Evolutionary conservation across 2,113 vertebrate genomes (phyloP).

Genomic region (Cichladusa arquata): DNA sequence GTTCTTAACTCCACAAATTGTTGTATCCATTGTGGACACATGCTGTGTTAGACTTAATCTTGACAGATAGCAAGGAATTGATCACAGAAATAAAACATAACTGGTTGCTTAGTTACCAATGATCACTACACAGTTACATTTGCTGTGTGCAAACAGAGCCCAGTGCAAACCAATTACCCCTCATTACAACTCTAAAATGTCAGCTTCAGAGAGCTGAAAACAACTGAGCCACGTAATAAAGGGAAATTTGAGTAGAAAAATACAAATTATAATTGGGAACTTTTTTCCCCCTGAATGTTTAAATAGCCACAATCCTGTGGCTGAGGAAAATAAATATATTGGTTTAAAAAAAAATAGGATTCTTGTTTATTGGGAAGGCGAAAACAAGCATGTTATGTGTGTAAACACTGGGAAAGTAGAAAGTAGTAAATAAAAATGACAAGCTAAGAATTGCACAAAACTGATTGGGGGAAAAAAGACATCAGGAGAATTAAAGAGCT

Average conservation of each 20-base stretch:
- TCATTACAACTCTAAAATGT: neutral
- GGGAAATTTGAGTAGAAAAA: neutral
- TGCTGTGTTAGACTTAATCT: constrained; percentile 8
- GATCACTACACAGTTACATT: neutral
- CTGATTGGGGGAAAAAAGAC: neutral
- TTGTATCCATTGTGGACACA: neutral
- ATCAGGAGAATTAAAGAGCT: neutral
- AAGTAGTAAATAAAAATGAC: neutral
- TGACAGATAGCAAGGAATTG: constrained; percentile 45
- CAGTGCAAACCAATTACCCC: constrained; percentile 39
- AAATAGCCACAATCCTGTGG: neutral
- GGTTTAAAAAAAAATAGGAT: neutral
- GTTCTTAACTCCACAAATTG: neutral
- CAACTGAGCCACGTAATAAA: neutral
- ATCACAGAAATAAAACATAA: constrained; percentile 48
- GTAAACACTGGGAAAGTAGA: neutral
- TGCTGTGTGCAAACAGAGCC: constrained; percentile 45
- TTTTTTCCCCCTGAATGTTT: neutral
- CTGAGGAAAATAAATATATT: neutral
- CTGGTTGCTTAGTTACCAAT: constrained; percentile 60
- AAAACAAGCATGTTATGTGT: neutral
- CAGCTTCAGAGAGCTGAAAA: constrained; percentile 2
- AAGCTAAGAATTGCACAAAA: neutral
- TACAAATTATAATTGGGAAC: neutral
- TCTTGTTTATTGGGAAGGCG: neutral